phyloP scores from a whole-genome alignment of 1,140 invertebrate genomes.

The Diachasma alloeum region DNA sequence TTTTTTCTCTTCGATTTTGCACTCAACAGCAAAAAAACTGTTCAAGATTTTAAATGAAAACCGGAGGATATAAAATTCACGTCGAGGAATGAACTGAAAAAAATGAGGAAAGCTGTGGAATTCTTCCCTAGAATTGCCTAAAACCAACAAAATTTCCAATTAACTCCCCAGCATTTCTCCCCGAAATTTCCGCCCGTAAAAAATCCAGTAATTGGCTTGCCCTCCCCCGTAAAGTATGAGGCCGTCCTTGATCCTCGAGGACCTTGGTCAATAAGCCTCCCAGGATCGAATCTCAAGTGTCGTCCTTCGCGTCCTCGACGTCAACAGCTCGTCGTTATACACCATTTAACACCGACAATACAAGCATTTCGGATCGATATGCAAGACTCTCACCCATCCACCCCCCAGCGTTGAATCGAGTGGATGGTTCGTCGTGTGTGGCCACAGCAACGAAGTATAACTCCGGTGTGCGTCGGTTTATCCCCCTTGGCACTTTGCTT shows the following conservation, averaged over 20 bases:
- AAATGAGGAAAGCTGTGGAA: no score
- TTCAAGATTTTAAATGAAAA: no score
- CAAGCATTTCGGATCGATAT: slow-evolving; percentile 9
- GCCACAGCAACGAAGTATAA: background rate
- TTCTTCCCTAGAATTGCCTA: no score
- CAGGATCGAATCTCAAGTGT: background rate
- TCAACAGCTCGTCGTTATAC: background rate
- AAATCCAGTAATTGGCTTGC: background rate
- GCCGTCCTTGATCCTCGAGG: background rate
- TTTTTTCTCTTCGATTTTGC: no score
- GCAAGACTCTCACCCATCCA: slow-evolving; percentile 10
- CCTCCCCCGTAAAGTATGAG: background rate
- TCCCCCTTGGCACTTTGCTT: background rate
- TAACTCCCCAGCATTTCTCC: no score
- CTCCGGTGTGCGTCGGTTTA: background rate
- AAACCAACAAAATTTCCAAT: no score
- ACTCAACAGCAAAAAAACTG: no score
- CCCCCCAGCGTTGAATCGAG: background rate
- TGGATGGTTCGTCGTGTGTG: background rate
- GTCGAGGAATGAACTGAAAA: no score
- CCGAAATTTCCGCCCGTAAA: no score
- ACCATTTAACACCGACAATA: slow-evolving; percentile 5
- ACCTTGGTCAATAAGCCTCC: background rate
- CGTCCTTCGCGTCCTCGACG: background rate
- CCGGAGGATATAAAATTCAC: no score